A percentile compares a stretch with the other conserved stretches of the same genome.
Conservation (phyloP, 1,140 invertebrate genomes). For the Lepidurus couesii region DNA sequence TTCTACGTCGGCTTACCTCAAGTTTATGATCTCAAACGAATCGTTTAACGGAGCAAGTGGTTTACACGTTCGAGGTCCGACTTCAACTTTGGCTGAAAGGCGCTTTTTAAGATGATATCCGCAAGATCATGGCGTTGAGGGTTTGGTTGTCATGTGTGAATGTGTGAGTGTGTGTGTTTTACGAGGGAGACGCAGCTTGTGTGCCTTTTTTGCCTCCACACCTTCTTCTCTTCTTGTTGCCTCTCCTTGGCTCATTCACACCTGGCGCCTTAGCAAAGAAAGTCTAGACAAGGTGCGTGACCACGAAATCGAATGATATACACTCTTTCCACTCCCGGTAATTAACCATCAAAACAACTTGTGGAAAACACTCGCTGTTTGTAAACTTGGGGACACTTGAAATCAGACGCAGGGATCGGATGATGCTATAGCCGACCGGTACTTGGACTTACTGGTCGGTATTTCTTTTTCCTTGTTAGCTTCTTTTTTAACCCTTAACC, state of each 20-base stretch:
- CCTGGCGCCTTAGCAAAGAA: constrained; percentile 17
- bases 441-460: too few species aligned
- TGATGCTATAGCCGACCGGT: too few species aligned
- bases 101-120: constrained; percentile 2
- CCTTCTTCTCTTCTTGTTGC: background rate
- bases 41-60: too few species aligned
- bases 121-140: background rate
- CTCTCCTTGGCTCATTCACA: constrained; percentile 21
- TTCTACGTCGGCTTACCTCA: too few species aligned
- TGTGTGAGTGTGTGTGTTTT: background rate
- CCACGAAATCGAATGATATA: constrained; percentile 19
- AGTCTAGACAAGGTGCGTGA: constrained; percentile 21
- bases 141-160: background rate
- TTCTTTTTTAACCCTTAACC: too few species aligned
- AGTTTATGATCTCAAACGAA: too few species aligned
- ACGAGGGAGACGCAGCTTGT: constrained; percentile 11
- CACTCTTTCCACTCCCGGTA: background rate
- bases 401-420: background rate
- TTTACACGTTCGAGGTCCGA: too few species aligned
- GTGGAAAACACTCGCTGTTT: background rate
- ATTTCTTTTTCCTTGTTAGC: too few species aligned
- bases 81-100: background rate
- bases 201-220: background rate
- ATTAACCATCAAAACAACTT: background rate
- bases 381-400: background rate